Base-by-base conservation (phyloP, 2,113 vertebrate species). In the Daubentonia madagascariensis region DNA sequence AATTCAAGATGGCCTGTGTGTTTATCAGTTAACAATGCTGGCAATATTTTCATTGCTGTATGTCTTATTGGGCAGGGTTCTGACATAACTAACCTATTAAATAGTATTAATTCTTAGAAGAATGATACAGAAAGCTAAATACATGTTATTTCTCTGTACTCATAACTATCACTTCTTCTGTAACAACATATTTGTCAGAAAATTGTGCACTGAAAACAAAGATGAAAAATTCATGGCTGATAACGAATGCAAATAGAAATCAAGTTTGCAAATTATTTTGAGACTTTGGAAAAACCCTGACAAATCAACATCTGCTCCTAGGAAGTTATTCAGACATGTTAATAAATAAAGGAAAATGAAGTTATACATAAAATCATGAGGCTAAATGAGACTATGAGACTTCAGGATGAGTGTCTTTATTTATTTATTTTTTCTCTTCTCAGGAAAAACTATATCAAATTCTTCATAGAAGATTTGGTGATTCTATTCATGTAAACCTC, bases 261-360 rank as follows among this genome's bases (percentile, higher is more conserved):
- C 28, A 85, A 48, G 57, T 79, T 90, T 90, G 35, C 48, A 96
- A 96, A 92, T 97, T 86, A 79, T 90, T 94, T 87, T 90, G 75
- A 95, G 63, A 75, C 32, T 91, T 91, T 75, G 79, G 59, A 91
- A 85, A 85, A 95, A 68, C 93, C 79, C 20, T 92, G 12, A 87
- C 18, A 96, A 89, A 84, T 94, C 75, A 96, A 94, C 70, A 76
- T 95, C 43, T 76, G 68, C 37, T 92, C 78, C 28, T 95, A 68
- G 75, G 88, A 97, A 92, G 85, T 96, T 97, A 73, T 63, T 90
- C 11, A 96, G 57, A 84, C 57, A 68, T 92, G n/a, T 37, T 92
- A 85, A 97, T 89, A 93, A 96, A 83, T 84, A 86, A 96, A 76
- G 30, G 94, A 90, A 81, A 40, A 61, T 70, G 37, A 90, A 85